These are phyloP conservation scores for Tetramorium parvispinum DNA, from an alignment of 1,140 invertebrate species.

Conservation along the genomic window DNA sequence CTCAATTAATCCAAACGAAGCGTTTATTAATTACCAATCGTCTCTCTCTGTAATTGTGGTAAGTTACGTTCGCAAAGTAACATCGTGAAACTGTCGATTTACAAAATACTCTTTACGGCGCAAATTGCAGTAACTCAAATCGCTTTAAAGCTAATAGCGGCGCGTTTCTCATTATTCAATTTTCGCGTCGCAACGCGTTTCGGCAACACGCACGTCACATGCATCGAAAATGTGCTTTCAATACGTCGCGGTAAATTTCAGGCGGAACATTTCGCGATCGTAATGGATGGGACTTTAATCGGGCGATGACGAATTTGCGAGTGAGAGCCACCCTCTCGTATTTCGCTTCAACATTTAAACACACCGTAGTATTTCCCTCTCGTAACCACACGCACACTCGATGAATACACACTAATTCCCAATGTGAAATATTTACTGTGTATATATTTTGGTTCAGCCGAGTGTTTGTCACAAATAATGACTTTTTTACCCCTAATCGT, in stretches of 20 bases:
- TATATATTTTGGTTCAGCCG: background rate
- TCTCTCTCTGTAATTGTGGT: background rate
- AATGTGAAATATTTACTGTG: slow-evolving; percentile 23
- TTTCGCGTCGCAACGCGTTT: slow-evolving; percentile 8
- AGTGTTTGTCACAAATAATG: slow-evolving; percentile 27
- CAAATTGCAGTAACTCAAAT: slow-evolving; percentile 10
- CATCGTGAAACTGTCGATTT: background rate
- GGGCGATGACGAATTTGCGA: slow-evolving; percentile 24
- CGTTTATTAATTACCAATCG: background rate
- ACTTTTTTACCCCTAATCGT: background rate
- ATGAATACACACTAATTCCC: background rate
- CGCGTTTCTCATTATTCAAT: slow-evolving; percentile 14
- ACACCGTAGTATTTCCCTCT: background rate
- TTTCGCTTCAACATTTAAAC: slow-evolving; percentile 24
- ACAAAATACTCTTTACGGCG: background rate
- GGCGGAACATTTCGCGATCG: slow-evolving; percentile 10
- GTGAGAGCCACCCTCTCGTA: background rate
- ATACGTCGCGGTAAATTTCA: slow-evolving; percentile 13
- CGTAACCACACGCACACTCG: background rate
- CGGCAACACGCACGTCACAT: background rate
- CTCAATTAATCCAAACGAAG: background rate
- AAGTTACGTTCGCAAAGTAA: background rate
- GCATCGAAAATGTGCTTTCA: slow-evolving; percentile 9
- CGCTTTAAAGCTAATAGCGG: slow-evolving; percentile 14
- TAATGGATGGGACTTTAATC: slow-evolving; percentile 42